Conservation (phyloP, 2,113 vertebrate genomes). For the Brachypodius melanocephalos region DNA sequence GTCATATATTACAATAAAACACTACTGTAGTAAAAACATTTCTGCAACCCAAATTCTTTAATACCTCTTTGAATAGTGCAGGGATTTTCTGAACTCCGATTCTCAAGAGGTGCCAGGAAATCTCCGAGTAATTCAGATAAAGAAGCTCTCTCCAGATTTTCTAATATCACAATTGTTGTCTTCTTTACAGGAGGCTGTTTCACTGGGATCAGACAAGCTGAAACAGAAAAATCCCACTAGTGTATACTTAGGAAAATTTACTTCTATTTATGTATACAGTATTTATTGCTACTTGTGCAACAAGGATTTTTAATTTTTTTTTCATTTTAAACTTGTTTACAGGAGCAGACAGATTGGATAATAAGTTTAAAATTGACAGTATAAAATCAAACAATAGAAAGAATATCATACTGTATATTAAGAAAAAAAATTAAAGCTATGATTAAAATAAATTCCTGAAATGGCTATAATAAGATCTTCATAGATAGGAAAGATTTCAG, state of each 20-base stretch:
- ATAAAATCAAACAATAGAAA: background rate
- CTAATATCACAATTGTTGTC: conserved; percentile 84
- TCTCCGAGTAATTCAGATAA: conserved; percentile 87
- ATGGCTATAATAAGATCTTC: background rate
- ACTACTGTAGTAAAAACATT: background rate
- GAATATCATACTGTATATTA: background rate
- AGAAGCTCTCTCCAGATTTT: conserved; percentile 88
- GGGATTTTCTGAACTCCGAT: conserved; percentile 76
- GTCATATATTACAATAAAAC: background rate
- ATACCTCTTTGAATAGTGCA: conserved; percentile 81
- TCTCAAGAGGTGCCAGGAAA: conserved; percentile 88
- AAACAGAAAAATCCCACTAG: conserved; percentile 15
- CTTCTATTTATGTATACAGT: background rate
- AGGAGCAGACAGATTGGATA: background rate
- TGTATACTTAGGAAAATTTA: background rate
- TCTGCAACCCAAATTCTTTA: background rate
- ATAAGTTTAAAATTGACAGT: background rate
- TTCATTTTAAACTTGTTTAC: background rate
- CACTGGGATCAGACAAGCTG: conserved; percentile 87
- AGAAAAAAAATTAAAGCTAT: background rate
- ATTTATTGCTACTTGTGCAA: background rate
- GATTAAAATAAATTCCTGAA: background rate
- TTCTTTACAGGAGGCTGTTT: conserved; percentile 67
- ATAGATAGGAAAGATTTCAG: background rate
- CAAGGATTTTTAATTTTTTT: background rate